Percentiles rank a stretch among this genome's conserved stretches.
Evolutionary conservation across 2,888 invertebrate genomes (phyloP).

Genomic region (Tenthredo amoena): DNA sequence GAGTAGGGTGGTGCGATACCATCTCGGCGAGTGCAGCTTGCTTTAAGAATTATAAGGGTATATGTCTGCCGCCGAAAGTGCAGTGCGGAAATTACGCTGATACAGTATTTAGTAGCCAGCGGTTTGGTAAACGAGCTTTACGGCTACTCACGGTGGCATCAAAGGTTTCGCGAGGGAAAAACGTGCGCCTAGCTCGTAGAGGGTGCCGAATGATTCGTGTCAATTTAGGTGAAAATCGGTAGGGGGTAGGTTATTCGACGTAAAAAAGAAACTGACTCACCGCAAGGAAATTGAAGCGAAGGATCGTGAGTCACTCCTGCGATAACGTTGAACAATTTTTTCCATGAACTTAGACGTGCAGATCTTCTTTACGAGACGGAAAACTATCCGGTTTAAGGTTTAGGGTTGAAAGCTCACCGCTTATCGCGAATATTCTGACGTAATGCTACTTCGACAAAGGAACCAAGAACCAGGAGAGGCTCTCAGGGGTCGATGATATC

Average conservation of each 20-base stretch:
- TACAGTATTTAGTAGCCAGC: constrained; percentile 38
- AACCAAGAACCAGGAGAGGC: constrained; percentile 26
- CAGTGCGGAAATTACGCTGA: constrained; percentile 42
- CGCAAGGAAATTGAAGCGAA: neutral
- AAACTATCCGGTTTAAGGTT: constrained; percentile 27
- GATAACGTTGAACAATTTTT: neutral
- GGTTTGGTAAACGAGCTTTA: neutral
- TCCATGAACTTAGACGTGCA: neutral
- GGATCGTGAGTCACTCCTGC: neutral
- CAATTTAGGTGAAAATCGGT: neutral
- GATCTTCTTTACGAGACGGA: neutral
- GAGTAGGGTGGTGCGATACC: constrained; percentile 12
- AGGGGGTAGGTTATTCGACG: neutral
- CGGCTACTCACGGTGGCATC: neutral
- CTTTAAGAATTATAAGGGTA: constrained; percentile 25
- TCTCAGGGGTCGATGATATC: constrained; percentile 48
- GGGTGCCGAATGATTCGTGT: neutral
- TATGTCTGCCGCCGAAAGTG: neutral
- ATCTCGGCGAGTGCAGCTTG: constrained; percentile 22
- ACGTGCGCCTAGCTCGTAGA: neutral
- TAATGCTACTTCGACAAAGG: constrained; percentile 31
- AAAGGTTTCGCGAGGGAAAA: constrained; percentile 13
- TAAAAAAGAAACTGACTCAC: neutral
- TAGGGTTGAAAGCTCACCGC: constrained; percentile 23
- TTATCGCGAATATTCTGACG: constrained; percentile 29